These are phyloP conservation scores for Chionoecetes opilio DNA, from an alignment of 1,140 invertebrate species.

Conservation along the genomic window DNA sequence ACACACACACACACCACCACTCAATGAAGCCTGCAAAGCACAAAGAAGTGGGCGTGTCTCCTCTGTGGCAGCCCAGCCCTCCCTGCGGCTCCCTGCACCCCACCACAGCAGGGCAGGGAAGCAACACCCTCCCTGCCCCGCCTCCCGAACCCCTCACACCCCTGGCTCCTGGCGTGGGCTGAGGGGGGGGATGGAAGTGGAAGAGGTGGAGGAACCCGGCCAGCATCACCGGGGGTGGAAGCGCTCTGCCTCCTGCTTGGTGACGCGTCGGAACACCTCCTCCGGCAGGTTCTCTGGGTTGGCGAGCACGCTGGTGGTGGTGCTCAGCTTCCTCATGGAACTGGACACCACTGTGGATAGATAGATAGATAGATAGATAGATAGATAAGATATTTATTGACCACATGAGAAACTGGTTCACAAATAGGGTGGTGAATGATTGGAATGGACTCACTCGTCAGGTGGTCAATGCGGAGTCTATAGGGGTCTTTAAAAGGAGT, in stretches of 20 bases:
- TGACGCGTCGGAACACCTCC: slow-evolving; percentile 84
- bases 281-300: slow-evolving; percentile 94
- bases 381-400: too few species aligned
- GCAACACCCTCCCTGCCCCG: too few species aligned
- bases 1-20: background rate
- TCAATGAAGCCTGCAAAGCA: background rate
- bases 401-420: too few species aligned
- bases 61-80: background rate
- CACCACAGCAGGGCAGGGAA: too few species aligned
- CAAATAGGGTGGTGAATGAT: too few species aligned
- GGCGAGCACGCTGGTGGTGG: slow-evolving; percentile 95
- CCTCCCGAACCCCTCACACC: background rate
- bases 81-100: background rate
- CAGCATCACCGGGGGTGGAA: slow-evolving; percentile 67
- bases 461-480: too few species aligned
- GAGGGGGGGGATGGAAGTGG: background rate
- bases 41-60: background rate
- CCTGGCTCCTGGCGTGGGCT: background rate
- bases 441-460: too few species aligned
- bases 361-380: background rate
- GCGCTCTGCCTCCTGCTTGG: slow-evolving; percentile 78
- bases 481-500: too few species aligned
- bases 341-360: slow-evolving; percentile 88
- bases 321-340: slow-evolving; percentile 94
- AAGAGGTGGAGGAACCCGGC: background rate